Base-by-base conservation (phyloP, 2,113 vertebrate species). In the Ancistrus triradiatus region DNA sequence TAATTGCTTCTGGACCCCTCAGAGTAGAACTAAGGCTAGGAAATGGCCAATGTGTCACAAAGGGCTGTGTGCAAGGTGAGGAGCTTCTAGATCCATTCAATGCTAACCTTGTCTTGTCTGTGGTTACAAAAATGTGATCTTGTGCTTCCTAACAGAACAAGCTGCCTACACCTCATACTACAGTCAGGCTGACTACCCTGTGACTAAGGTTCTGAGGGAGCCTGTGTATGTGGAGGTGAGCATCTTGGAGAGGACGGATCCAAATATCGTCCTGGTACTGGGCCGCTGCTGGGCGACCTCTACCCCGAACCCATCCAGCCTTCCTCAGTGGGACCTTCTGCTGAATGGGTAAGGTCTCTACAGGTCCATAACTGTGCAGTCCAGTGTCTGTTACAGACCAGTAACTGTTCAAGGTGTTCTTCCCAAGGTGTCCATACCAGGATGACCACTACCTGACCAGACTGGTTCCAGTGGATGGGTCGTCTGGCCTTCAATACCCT, bases 201-300 rank as follows among this genome's bases (percentile, higher is more conserved):
- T 87, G 67, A 78, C 68, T 1, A 87, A 87, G 66, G 35, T 62
- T 25, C 59, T 87, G 65, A 66, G 70, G 56, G 79, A 84, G 14
- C 77, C 79, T 0, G 48, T 87, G 7, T 83, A 82, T 35, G 74
- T 78, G 2, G 77, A 87, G 37, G 85, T 87, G 24, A 66, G 6
- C 48, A 65, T 86, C 40, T 6, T 82, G 35, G 83, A 66, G 1
- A 57, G 78, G 56, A 76, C 80, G 0, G 85, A 87, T 17, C 79
- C 84, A 2, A 81, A 81, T 46, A 47, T 86, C 0, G 0, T 81
- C 47, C 66, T 87, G 61, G 80, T 65, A 25, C 68, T 87, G 72
- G 83, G 83, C 28, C 68, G 59, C 62, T 87, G 85, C 69, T 87
- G 85, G 85, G 82, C 80, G 44, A 86, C 85, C 0, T n/a, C 76